phyloP scores from a whole-genome alignment of 2,888 invertebrate species.

The Melanophora roralis region DNA sequence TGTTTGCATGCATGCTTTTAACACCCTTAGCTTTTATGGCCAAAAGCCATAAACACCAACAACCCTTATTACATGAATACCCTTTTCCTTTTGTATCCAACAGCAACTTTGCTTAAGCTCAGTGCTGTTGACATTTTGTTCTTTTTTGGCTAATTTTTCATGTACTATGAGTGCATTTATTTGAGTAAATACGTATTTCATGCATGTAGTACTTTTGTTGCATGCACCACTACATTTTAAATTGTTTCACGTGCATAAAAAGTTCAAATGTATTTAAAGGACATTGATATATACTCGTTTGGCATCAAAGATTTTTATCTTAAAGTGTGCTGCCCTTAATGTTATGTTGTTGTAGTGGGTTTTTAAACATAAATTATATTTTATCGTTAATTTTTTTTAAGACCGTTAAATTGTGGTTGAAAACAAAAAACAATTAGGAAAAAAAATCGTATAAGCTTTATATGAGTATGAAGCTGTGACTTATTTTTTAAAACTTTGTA shows the following conservation, averaged over 20 bases:
- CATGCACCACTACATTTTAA: conserved; percentile 24
- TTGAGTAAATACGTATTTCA: not conserved
- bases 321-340: not conserved
- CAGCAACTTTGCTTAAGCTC: not conserved
- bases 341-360: not conserved
- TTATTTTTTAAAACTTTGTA: no score
- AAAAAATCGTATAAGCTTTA: no score
- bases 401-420: conserved; percentile 26
- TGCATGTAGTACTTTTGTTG: conserved; percentile 20
- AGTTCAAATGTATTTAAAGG: conserved; percentile 32
- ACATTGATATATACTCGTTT: not conserved
- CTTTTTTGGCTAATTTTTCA: conserved; percentile 58
- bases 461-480: no score
- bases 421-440: not conserved
- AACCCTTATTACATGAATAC: conserved; percentile 40
- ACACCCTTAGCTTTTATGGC: conserved; percentile 40
- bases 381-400: conserved; percentile 28
- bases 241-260: conserved; percentile 51
- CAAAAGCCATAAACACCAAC: conserved; percentile 2
- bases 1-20: conserved; percentile 14
- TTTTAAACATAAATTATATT: conserved; percentile 36
- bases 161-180: conserved; percentile 41
- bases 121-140: conserved; percentile 55
- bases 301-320: conserved; percentile 40
- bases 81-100: not conserved